Evolutionary conservation across 2,113 vertebrate genomes (phyloP).

Genomic region (Hippocampus comes): DNA sequence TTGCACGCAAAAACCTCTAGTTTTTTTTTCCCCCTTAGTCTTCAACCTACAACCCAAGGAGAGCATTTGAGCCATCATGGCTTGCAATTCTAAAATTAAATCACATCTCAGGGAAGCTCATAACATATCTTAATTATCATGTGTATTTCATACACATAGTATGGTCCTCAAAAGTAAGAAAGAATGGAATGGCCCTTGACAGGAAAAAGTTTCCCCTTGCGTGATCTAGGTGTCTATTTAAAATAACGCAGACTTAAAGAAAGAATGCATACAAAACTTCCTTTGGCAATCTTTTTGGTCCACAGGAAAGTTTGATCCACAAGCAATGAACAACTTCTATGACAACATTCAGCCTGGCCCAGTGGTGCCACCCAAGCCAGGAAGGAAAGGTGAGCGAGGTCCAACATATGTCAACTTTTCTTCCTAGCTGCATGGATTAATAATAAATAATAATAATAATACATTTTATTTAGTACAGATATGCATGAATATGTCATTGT

Average conservation of each 20-base stretch:
- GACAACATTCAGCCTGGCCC: conserved; percentile 94
- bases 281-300: conserved; percentile 18
- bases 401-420: too few species aligned
- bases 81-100: background rate
- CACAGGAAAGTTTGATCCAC: conserved; percentile 93
- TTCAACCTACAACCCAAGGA: background rate
- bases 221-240: background rate
- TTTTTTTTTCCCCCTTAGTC: background rate
- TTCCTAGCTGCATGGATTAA: too few species aligned
- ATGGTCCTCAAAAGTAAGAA: too few species aligned
- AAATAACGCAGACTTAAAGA: background rate
- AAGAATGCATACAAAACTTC: background rate
- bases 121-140: background rate
- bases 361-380: conserved; percentile 87
- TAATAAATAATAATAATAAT: too few species aligned
- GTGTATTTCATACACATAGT: too few species aligned
- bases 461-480: too few species aligned
- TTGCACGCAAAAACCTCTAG: too few species aligned
- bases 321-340: conserved; percentile 93
- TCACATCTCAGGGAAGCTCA: background rate
- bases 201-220: too few species aligned
- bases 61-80: background rate
- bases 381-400: conserved; percentile 81
- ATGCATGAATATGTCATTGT: too few species aligned
- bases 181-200: too few species aligned